Evolutionary conservation across 2,797 vertebrate genomes (phyloP).

Genomic region (Morelia viridis): DNA sequence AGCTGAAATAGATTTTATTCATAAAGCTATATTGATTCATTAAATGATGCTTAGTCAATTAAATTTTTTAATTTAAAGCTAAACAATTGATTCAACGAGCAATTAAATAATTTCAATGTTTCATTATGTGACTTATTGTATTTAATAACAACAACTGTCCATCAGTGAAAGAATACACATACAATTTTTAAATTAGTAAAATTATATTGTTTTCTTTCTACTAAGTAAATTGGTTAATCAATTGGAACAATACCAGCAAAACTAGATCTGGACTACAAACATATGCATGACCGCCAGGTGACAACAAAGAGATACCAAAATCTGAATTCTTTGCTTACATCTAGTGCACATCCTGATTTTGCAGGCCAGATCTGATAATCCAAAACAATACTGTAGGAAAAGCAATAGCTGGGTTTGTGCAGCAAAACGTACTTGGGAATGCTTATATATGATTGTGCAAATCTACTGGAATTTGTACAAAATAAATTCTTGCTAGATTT

Average conservation of each 20-base stretch:
- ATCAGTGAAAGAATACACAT: not conserved
- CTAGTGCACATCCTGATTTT: not conserved
- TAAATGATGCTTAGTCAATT: constrained; percentile 18
- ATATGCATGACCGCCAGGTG: not conserved
- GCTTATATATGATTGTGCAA: not conserved
- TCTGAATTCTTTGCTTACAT: not conserved
- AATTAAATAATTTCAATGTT: constrained; percentile 22
- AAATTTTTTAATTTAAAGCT: constrained; percentile 12
- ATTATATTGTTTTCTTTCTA: not conserved
- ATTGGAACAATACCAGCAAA: not conserved
- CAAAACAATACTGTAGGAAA: not conserved
- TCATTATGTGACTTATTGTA: not conserved
- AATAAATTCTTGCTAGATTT: not conserved
- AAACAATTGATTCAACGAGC: constrained; percentile 13
- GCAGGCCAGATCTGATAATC: not conserved
- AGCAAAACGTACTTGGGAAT: not conserved
- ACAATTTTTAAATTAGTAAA: not conserved
- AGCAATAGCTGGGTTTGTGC: not conserved
- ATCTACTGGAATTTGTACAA: not conserved
- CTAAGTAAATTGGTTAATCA: not conserved
- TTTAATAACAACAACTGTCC: constrained; percentile 17
- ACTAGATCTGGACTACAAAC: not conserved
- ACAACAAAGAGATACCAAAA: not conserved
- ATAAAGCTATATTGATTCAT: constrained; percentile 10
- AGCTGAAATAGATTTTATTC: constrained; percentile 9